Percentiles rank a stretch among this genome's conserved stretches.
These are phyloP conservation scores for Apis laboriosa DNA, from an alignment of 1,140 invertebrate species.

Conservation along the genomic window DNA sequence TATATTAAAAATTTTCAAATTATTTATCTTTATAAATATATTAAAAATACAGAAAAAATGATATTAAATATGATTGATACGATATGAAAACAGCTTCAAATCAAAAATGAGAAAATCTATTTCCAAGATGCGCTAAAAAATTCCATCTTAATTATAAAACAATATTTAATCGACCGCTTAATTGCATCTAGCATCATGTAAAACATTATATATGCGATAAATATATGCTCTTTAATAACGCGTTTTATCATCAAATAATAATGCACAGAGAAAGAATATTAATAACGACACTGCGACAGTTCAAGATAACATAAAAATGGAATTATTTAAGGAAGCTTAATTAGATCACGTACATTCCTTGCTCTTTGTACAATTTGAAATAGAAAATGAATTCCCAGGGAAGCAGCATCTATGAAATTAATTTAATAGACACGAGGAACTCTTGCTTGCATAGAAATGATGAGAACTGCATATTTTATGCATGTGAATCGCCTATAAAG, in stretches of 20 bases:
- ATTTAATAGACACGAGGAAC: conserved; percentile 37
- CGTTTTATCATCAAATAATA: neutral
- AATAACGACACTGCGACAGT: neutral
- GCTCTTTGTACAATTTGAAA: conserved; percentile 10
- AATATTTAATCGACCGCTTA: neutral
- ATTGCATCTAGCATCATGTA: neutral
- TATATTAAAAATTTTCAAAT: no score
- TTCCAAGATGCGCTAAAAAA: neutral
- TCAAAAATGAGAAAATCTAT: neutral
- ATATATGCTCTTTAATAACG: neutral
- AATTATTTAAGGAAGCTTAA: conserved; percentile 7
- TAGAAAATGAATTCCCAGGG: conserved; percentile 31
- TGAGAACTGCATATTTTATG: conserved; percentile 33
- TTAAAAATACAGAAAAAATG: no score
- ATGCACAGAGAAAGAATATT: neutral
- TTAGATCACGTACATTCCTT: conserved; percentile 17
- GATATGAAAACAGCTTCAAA: no score
- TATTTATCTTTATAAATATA: no score
- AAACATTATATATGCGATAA: neutral
- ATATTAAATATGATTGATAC: no score
- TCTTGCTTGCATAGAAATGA: conserved; percentile 28
- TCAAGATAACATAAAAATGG: neutral
- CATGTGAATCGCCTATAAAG: conserved; percentile 31
- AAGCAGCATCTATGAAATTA: conserved; percentile 44
- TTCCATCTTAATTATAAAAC: neutral